A percentile compares a stretch with the other conserved stretches of the same genome.
These are phyloP conservation scores for Lampris megalopsis DNA, from an alignment of 2,113 vertebrate species.

Conservation along the genomic window DNA sequence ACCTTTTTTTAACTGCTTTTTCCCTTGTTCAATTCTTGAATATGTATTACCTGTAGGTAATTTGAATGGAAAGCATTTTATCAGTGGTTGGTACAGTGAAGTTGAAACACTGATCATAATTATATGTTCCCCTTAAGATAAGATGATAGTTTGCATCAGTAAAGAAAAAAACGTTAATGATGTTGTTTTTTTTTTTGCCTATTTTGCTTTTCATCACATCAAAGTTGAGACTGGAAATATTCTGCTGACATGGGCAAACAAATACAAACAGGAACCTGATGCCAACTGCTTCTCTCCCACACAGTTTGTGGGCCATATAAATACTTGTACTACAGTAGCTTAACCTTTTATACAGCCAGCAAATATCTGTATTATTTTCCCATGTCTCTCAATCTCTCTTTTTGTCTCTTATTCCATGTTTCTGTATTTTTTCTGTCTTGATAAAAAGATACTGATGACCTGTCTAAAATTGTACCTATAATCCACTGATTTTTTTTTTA, in stretches of 20 bases:
- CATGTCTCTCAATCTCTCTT: background rate
- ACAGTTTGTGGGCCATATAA: too few relatives aligned
- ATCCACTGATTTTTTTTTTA: too few relatives aligned
- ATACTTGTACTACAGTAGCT: too few relatives aligned
- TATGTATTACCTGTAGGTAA: background rate
- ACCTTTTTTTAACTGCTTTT: background rate
- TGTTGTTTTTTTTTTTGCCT: too few relatives aligned
- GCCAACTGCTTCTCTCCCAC: too few relatives aligned
- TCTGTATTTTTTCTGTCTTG: background rate
- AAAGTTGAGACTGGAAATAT: too few relatives aligned
- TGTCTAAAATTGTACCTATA: too few relatives aligned
- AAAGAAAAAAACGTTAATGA: too few relatives aligned
- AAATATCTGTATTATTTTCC: background rate
- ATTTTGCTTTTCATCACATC: too few relatives aligned
- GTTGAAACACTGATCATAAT: background rate
- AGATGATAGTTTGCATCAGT: too few relatives aligned
- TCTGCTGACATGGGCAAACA: background rate
- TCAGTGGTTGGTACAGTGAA: background rate
- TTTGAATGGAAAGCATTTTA: background rate
- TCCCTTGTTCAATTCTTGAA: background rate
- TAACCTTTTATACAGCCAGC: background rate
- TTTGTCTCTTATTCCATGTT: background rate
- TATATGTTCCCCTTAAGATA: too few relatives aligned
- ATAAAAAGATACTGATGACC: background rate
- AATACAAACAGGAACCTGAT: too few relatives aligned